These are phyloP conservation scores for Neotoma lepida DNA, from an alignment of 2,113 vertebrate genomes.

Conservation along the genomic window DNA sequence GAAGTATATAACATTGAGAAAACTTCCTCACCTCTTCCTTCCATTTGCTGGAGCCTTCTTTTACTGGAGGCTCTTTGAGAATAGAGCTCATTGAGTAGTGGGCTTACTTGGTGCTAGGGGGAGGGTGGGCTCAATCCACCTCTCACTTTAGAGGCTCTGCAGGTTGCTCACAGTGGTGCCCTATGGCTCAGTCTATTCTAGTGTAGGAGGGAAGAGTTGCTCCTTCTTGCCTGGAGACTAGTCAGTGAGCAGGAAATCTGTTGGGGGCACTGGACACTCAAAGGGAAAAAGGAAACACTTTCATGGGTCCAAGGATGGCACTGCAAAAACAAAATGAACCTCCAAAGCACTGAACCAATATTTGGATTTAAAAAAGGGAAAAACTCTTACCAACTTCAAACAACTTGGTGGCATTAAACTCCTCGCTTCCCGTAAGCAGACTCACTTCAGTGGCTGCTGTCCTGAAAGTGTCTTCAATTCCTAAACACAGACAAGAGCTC, in stretches of 20 bases:
- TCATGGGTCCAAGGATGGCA: constrained; percentile 33
- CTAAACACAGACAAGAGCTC: constrained; percentile 83
- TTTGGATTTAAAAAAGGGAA: constrained; percentile 58
- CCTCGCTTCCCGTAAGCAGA: constrained; percentile 94
- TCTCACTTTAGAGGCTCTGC: neutral
- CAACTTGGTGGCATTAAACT: constrained; percentile 97
- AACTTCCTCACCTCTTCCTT: neutral
- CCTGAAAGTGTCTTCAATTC: constrained; percentile 97
- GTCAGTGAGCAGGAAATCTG: constrained; percentile 32
- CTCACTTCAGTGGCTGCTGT: constrained; percentile 97
- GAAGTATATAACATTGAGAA: neutral
- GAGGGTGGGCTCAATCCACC: too few relatives aligned
- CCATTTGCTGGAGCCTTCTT: neutral
- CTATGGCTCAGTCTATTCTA: neutral
- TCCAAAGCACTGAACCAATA: constrained; percentile 63
- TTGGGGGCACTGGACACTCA: neutral
- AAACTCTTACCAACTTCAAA: constrained; percentile 95
- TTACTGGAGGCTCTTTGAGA: neutral
- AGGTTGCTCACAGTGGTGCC: fast-evolving
- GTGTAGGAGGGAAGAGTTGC: neutral
- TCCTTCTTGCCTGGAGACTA: neutral
- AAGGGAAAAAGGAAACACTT: constrained; percentile 43
- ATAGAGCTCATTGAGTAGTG: neutral
- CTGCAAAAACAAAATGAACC: constrained; percentile 60
- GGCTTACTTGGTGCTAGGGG: neutral